These are phyloP conservation scores for Abramis brama DNA, from an alignment of 2,113 vertebrate species.

Conservation along the genomic window DNA sequence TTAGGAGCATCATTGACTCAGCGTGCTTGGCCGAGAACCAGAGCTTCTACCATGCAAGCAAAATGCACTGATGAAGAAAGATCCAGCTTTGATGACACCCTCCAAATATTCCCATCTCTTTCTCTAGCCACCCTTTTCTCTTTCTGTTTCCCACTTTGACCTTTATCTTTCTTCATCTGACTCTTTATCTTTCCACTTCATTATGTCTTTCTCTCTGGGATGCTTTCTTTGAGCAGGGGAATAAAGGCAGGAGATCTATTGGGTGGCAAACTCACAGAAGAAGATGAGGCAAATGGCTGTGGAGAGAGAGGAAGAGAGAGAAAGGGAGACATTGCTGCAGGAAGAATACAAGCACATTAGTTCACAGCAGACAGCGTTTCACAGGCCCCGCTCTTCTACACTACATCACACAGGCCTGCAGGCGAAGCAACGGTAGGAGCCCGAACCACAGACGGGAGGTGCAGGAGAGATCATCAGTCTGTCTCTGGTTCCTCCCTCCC, in stretches of 20 bases:
- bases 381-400: constrained; percentile 27
- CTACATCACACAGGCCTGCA: constrained; percentile 26
- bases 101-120: background rate
- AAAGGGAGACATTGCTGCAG: constrained; percentile 25
- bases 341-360: constrained; percentile 39
- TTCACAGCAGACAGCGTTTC: constrained; percentile 49
- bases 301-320: constrained; percentile 25
- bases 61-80: constrained; percentile 24
- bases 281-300: constrained; percentile 15
- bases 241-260: constrained; percentile 28
- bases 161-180: background rate
- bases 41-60: constrained; percentile 11
- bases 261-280: constrained; percentile 23
- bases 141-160: background rate
- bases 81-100: background rate
- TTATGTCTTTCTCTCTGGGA: background rate
- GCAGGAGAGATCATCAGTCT: constrained; percentile 39
- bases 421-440: constrained; percentile 23
- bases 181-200: constrained; percentile 19
- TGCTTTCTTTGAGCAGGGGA: constrained; percentile 22
- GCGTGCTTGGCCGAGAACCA: constrained; percentile 11
- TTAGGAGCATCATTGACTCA: constrained; percentile 37
- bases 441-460: constrained; percentile 6
- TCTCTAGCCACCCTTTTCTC: background rate
- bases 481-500: constrained; percentile 37